These are phyloP conservation scores for Ophthalmolycus amberensis DNA, from an alignment of 2,113 vertebrate genomes.

Conservation along the genomic window DNA sequence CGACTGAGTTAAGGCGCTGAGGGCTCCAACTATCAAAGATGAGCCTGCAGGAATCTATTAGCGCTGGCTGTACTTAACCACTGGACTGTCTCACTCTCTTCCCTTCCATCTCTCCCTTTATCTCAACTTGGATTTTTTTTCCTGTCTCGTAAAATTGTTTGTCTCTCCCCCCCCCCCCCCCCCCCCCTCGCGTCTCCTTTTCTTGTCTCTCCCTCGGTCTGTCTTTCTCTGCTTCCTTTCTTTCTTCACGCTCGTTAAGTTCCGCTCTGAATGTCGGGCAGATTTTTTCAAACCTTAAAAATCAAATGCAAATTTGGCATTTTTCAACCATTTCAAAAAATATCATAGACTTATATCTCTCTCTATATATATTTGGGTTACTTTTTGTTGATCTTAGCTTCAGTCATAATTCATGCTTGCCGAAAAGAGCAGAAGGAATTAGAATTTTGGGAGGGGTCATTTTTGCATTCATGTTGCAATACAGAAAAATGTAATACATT, in stretches of 20 bases:
- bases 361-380: not conserved
- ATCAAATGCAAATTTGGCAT: not conserved
- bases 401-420: not conserved
- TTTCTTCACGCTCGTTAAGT: not conserved
- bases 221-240: not conserved
- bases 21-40: constrained; percentile 70
- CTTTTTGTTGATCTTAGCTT: not conserved
- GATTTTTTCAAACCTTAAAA: not conserved
- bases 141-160: constrained; percentile 24
- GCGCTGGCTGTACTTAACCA: constrained; percentile 10
- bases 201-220: not conserved
- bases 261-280: not conserved
- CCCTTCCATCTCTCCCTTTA: constrained; percentile 34
- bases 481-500: not conserved
- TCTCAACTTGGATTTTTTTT: not conserved
- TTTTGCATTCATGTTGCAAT: not conserved
- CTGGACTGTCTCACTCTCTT: constrained; percentile 15
- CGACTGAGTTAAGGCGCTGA: constrained; percentile 28
- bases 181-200: not conserved
- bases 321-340: not conserved
- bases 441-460: not conserved
- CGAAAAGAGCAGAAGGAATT: not conserved
- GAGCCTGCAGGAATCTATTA: constrained; percentile 64
- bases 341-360: not conserved
- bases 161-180: not conserved